Evolutionary conservation across 2,797 vertebrate species (phyloP), one percentile per base, ranked within the genome.

Genomic region (Champsocephalus gunnari): DNA sequence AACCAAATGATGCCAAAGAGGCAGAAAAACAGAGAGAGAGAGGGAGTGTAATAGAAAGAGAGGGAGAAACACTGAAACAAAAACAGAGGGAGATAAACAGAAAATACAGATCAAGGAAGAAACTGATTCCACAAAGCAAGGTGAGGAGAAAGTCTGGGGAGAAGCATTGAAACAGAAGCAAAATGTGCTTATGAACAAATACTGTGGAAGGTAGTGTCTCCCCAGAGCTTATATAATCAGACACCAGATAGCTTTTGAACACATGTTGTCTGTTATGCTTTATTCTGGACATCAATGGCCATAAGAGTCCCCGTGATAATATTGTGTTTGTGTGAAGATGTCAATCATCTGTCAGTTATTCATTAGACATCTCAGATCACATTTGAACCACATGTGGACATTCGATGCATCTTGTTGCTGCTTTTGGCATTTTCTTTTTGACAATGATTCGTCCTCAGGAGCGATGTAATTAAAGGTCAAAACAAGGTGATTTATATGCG

Each of bases 1-100:
- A 81, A 85, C 73, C 79, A 91, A 86, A 88, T 85, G 75, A 68
- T 83, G 83, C 86, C 88, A 89, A 84, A 71, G 76, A 86, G 80
- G 50, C 77, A 86, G 75, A 69, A 78, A 69, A 54, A 50, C 38
- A 74, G 44, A 77, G 12, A 66, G 12, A 66, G 49, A 51, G 60
- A 45, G 66, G 57, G 64, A 65, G 57, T 70, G 66, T 80, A 77
- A 77, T 55, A 45, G 66, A 80, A 75, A 73, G 49, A 81, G 63
- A 56, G 75, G 77, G 80, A 70, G 44, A 81, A 78, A 77, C 71
- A 74, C 45, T 61, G 69, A 81, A 61, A 80, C 61, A 81, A 60
- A 73, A 43, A 79, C 24, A 72, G 77, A 72, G 45, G 72, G 45
- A 78, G 13, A 61, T 19, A 64, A 9, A 21, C 58, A 14, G 24